Conservation (phyloP, 1,140 invertebrate species). For the Drosophila hydei region DNA sequence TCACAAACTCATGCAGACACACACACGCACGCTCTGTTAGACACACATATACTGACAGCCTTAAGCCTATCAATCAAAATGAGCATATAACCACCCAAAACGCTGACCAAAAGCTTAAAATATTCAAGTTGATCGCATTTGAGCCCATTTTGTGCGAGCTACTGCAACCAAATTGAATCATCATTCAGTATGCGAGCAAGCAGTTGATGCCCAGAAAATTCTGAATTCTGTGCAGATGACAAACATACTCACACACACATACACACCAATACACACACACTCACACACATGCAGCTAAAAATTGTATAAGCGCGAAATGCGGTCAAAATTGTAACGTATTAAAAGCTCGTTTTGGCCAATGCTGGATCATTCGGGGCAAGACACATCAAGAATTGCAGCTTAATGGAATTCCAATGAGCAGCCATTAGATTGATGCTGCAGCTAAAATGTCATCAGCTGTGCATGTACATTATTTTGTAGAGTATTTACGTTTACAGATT, state of each 20-base stretch:
- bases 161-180: conserved; percentile 77
- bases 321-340: conserved; percentile 47
- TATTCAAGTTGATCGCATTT: conserved; percentile 64
- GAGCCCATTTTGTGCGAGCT: conserved; percentile 52
- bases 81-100: conserved; percentile 56
- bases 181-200: conserved; percentile 39
- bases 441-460: no score
- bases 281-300: conserved; percentile 63
- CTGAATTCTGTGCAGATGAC: conserved; percentile 30
- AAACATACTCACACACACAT: no score
- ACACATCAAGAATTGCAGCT: conserved; percentile 52
- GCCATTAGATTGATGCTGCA: no score
- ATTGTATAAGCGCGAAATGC: conserved; percentile 64
- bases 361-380: conserved; percentile 54
- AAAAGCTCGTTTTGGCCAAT: conserved; percentile 66
- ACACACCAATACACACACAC: no score
- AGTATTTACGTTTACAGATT: no score
- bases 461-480: no score
- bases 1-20: background rate
- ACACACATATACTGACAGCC: conserved; percentile 18
- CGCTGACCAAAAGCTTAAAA: conserved; percentile 59
- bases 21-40: conserved; percentile 1
- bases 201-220: background rate
- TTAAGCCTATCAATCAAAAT: conserved; percentile 75
- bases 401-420: conserved; percentile 73